phyloP scores from a whole-genome alignment of 2,888 invertebrate species.

The Cephalotes varians region DNA sequence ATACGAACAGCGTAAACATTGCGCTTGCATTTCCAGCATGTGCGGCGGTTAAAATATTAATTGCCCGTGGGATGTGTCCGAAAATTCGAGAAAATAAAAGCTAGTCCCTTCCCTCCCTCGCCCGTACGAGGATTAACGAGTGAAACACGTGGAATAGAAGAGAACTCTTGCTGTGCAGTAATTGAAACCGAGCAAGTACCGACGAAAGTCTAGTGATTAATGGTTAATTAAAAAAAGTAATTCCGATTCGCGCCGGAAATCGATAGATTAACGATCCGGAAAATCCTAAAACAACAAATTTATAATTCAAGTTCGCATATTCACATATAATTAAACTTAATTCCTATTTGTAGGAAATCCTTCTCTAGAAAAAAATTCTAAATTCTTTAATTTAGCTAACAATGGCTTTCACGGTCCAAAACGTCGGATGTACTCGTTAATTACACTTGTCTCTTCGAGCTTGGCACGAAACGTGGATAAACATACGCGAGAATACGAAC shows the following conservation, averaged over 20 bases:
- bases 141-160: slow-evolving; percentile 3
- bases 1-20: slow-evolving; percentile 48
- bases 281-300: slow-evolving; percentile 13
- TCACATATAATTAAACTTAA: slow-evolving; percentile 20
- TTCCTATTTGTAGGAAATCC: not conserved
- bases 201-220: not conserved
- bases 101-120: not conserved
- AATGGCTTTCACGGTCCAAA: not conserved
- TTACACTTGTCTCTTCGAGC: slow-evolving; percentile 19
- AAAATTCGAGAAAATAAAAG: slow-evolving; percentile 54
- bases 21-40: slow-evolving; percentile 38
- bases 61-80: slow-evolving; percentile 50
- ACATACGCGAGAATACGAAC: slow-evolving; percentile 1
- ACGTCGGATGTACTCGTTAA: not conserved
- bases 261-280: not conserved
- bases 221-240: slow-evolving; percentile 15
- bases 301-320: not conserved
- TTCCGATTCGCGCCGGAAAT: slow-evolving; percentile 1
- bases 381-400: not conserved
- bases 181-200: slow-evolving; percentile 34
- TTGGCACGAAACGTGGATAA: slow-evolving; percentile 1
- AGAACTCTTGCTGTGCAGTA: slow-evolving; percentile 6
- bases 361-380: not conserved
- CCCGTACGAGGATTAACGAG: slow-evolving; percentile 47
- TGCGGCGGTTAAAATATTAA: slow-evolving; percentile 69